Percentiles rank a stretch among this genome's conserved stretches.
These are phyloP conservation scores for Dicentrarchus labrax DNA, from an alignment of 2,113 vertebrate genomes.

Conservation along the genomic window DNA sequence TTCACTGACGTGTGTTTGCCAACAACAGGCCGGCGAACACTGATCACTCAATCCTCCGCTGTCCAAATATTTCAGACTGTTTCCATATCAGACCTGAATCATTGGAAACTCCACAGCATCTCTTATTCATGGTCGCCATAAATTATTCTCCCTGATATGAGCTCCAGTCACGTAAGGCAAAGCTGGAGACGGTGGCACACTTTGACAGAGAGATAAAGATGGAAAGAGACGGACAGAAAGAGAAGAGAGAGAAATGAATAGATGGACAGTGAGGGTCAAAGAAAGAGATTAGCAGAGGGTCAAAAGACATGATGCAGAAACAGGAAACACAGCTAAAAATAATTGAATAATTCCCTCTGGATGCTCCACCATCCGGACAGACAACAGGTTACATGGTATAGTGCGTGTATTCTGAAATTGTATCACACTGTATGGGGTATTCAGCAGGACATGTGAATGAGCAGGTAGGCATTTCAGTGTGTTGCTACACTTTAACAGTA, in stretches of 20 bases:
- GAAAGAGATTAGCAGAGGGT: slow-evolving; percentile 43
- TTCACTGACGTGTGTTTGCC: slow-evolving; percentile 80
- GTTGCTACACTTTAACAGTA: not conserved
- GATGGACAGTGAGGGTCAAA: slow-evolving; percentile 27
- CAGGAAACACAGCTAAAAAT: not conserved
- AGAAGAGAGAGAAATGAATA: slow-evolving; percentile 38
- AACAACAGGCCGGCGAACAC: slow-evolving; percentile 78
- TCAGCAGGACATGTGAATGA: not conserved
- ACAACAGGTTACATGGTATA: not conserved
- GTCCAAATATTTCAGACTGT: slow-evolving; percentile 86
- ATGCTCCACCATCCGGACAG: not conserved
- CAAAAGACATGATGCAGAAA: slow-evolving; percentile 18
- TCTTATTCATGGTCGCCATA: slow-evolving; percentile 85
- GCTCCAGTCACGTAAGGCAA: slow-evolving; percentile 86
- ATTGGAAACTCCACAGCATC: slow-evolving; percentile 82
- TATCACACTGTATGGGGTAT: not conserved
- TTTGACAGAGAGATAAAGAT: slow-evolving; percentile 59
- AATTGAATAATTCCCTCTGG: not conserved
- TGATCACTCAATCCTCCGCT: slow-evolving; percentile 79
- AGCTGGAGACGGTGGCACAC: slow-evolving; percentile 67
- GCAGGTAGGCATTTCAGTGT: not conserved
- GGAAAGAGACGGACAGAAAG: slow-evolving; percentile 39
- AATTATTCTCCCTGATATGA: slow-evolving; percentile 88
- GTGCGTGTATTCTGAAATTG: not conserved
- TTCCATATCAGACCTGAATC: slow-evolving; percentile 83